Conservation (phyloP, 92 coral and sea anemone genomes). For the Palythoa heliodiscus region DNA sequence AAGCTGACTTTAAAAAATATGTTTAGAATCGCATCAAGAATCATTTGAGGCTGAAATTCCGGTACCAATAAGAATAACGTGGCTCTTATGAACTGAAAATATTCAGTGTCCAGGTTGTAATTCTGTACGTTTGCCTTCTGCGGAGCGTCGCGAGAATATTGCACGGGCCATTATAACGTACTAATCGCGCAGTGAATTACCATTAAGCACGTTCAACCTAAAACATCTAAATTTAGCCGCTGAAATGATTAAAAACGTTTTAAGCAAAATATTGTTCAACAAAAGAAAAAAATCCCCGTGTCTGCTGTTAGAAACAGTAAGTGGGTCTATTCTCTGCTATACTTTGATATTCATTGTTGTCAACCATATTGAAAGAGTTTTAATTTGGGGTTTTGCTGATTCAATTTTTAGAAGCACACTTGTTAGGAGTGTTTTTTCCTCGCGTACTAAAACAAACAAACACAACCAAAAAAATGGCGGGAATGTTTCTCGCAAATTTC, state of each 20-base stretch:
- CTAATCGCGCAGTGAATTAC: background rate
- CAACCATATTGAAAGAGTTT: background rate
- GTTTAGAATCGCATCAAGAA: too few species aligned
- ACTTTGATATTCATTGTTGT: background rate
- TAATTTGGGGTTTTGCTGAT: background rate
- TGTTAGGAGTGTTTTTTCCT: background rate
- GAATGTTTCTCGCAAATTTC: background rate
- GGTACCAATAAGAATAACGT: too few species aligned
- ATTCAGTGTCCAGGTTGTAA: background rate
- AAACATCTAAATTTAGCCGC: background rate
- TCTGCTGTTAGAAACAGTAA: background rate
- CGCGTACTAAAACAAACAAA: background rate
- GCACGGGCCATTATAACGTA: background rate
- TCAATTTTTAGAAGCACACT: background rate
- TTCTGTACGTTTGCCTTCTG: background rate
- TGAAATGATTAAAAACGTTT: background rate
- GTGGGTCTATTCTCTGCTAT: background rate
- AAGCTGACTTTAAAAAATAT: too few species aligned
- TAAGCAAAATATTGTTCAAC: background rate
- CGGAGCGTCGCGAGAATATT: background rate
- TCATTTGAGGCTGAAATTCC: too few species aligned
- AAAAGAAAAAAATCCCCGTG: background rate
- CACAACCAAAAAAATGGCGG: background rate
- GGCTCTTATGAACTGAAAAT: too few species aligned
- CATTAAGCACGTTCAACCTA: background rate